Base-by-base conservation (phyloP, 35 echinoderm and acorn worm genomes). In the Eucidaris tribuloides region DNA sequence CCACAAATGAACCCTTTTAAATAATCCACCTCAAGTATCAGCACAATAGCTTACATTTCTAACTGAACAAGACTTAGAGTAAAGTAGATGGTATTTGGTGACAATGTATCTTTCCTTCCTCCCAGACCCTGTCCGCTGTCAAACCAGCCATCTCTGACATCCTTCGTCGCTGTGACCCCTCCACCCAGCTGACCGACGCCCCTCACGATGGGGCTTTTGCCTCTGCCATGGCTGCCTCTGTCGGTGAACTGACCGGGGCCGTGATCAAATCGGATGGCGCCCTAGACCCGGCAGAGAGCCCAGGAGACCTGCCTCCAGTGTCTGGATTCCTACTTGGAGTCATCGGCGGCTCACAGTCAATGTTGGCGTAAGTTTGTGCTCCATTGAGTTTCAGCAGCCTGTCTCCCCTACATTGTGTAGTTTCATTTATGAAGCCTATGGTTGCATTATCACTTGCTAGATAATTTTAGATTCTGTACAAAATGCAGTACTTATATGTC, bases 101-200 rank as follows among this genome's bases (percentile, higher is more conserved):
- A n/a, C n/a, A n/a, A n/a, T n/a, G n/a, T n/a, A n/a, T 56, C 33
- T 85, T 42, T 74, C 56, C 4, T 54, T 1, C 13, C 40, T 19
- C 39, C 32, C 57, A 88, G 85, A 41, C 77, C 5, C 40, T 88
- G 38, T 48, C 85, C 31, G 68, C 27, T 43, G 65, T 58, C 58
- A 88, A 81, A 45, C 85, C 77, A 63, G 49, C 57, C 20, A 19
- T 88, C 1, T 41, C 76, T 2, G 85, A 80, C 78, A 77, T 88
- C 43, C 54, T 88, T 5, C 77, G 77, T 17, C 55, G 65, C 39
- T 38, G 37, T 37, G 38, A 70, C 22, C 77, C 58, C 33, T 45
- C 39, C 23, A 31, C 60, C 3, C 28, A 63, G 32, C 36, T 18
- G 19, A 46, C 42, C 34, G 54, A 7, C 36, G 55, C 35, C 20